These are phyloP conservation scores for Antheraea pernyi DNA, from an alignment of 1,140 invertebrate genomes.

Conservation along the genomic window DNA sequence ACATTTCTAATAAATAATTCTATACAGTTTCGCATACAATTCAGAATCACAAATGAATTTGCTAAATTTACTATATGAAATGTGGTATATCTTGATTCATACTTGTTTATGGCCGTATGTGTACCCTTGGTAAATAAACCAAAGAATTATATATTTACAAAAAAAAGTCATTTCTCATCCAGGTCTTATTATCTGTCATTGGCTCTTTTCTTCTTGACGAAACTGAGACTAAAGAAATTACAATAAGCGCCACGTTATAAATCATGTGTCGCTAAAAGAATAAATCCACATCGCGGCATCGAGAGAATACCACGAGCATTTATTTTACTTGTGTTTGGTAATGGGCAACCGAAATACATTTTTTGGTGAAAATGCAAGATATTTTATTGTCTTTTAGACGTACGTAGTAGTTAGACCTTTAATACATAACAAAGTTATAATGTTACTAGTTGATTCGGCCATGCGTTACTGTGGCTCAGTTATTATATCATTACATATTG, in stretches of 20 bases:
- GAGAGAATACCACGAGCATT: neutral
- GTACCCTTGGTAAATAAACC: neutral
- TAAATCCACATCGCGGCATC: slow-evolving; percentile 33
- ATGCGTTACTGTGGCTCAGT: no score
- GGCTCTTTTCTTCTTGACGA: slow-evolving; percentile 35
- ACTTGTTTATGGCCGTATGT: neutral
- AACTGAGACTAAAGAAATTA: slow-evolving; percentile 29
- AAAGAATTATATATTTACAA: neutral
- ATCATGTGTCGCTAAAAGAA: slow-evolving; percentile 54
- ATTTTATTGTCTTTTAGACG: no score
- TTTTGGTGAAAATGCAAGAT: no score
- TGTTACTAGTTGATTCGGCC: no score
- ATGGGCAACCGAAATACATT: no score
- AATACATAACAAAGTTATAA: no score
- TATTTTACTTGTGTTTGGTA: no score
- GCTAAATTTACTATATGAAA: no score
- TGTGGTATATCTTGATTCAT: neutral
- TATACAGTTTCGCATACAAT: no score
- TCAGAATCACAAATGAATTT: neutral
- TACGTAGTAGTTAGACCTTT: no score
- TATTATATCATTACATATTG: no score
- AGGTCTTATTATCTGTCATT: slow-evolving; percentile 33
- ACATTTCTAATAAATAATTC: no score
- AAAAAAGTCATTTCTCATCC: slow-evolving; percentile 7
- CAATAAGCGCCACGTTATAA: slow-evolving; percentile 50